These are phyloP conservation scores for Tenodera sinensis DNA, from an alignment of 2,888 invertebrate species.

Conservation along the genomic window DNA sequence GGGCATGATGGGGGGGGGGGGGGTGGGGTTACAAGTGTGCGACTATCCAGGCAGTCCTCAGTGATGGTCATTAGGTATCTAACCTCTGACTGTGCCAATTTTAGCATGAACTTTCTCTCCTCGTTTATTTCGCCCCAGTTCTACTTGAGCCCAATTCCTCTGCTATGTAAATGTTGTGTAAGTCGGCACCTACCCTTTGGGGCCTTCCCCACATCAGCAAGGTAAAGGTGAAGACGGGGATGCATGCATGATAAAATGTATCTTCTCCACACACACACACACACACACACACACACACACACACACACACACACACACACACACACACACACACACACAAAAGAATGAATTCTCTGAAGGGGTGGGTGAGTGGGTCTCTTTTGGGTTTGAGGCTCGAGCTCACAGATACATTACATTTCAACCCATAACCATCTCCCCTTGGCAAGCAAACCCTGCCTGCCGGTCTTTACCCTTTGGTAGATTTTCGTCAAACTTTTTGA, in stretches of 20 bases:
- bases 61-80: background rate
- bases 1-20: no score
- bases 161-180: background rate
- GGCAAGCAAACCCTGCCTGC: background rate
- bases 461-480: background rate
- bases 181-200: background rate
- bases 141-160: background rate
- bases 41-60: no score
- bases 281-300: background rate
- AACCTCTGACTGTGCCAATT: background rate
- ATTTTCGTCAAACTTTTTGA: background rate
- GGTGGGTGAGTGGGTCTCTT: no score
- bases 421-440: background rate
- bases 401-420: background rate
- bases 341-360: background rate
- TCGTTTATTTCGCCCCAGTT: background rate
- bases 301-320: no score
- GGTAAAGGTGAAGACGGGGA: background rate
- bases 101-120: background rate
- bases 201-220: background rate
- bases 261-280: background rate
- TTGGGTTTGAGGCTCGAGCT: background rate
- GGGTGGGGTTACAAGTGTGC: no score
- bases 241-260: conserved; percentile 5
- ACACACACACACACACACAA: background rate